Evolutionary conservation across 92 coral and sea anemone genomes (phyloP), one percentile per base, ranked within the genome.

Genomic region (Parazoanthus atlanticus): DNA sequence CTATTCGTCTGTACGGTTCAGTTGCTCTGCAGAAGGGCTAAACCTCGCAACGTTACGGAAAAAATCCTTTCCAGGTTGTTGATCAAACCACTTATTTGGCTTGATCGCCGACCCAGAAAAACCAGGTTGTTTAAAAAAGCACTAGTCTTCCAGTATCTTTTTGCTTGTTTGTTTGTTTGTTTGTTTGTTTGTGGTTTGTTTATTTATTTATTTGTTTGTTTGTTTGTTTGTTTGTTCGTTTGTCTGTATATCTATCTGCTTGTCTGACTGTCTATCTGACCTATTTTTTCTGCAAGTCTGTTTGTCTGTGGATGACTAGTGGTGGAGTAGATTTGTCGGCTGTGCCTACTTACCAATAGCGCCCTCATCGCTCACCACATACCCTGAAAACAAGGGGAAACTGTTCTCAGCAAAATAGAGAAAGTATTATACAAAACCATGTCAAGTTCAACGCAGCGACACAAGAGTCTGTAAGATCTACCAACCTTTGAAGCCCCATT

Each of bases 331-430:
- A 25, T 61, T 56, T 61, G 10, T 61, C 69, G 69, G 69, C 69
- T 23, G 26, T 52, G 17, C 31, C 0, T 16, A 28, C 85, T 79
- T 85, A 90, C 92, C 92, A 43, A 90, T 78, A 11, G 92, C 92
- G 36, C 92, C 92, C 69, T 90, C 92, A 64, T 90, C 92, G 34
- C 92, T 90, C 11, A 90, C 84, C 77, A 90, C 92, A 72, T 90
- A 90, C 43, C 92, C 92, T 90, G 75, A 16, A 47, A 78, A 78
- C 52, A 11, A 78, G 21, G 34, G 65, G 40, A n/a, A 11, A 10
- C 56, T n/a, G 29, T 46, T 78, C 32, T 41, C 8, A 71, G 76
- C 33, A 32, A 71, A 71, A 71, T 70, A 61, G 7, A 17, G 25
- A 61, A 17, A 21, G 26, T 15, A 31, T 32, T 3, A 74, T 34